Percentiles rank a stretch among this genome's conserved stretches.
Conservation (phyloP, 2,888 invertebrate genomes). For the Plagodis dolabraria region DNA sequence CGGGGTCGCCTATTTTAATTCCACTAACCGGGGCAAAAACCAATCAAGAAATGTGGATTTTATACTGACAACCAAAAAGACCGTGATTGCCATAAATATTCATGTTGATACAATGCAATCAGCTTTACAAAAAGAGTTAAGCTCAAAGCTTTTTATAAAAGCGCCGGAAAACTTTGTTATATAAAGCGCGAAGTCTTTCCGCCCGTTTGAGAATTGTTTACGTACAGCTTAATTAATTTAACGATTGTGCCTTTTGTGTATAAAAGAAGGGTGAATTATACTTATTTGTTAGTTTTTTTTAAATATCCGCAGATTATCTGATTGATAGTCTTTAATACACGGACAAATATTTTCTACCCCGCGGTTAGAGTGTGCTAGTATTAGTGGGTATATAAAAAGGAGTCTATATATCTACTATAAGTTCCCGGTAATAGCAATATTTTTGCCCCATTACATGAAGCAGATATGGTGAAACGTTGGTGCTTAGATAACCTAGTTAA, state of each 20-base stretch:
- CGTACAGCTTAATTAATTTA: conserved; percentile 26
- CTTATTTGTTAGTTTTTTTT: background rate
- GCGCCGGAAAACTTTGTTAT: conserved; percentile 32
- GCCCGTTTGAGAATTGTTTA: conserved; percentile 26
- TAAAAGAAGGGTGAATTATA: background rate
- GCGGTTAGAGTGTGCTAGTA: no score
- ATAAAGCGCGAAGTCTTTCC: conserved; percentile 26
- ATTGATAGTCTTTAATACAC: no score
- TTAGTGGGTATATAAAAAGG: no score
- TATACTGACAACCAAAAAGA: conserved; percentile 31
- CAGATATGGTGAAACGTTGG: no score
- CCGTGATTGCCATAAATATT: conserved; percentile 41
- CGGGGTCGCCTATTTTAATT: conserved; percentile 20
- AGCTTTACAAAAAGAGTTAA: conserved; percentile 41
- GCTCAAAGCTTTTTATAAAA: conserved; percentile 36
- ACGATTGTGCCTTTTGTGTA: conserved; percentile 7
- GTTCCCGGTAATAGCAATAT: no score
- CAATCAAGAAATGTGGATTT: conserved; percentile 34
- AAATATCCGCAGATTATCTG: no score
- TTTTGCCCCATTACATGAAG: no score
- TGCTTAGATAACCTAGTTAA: no score
- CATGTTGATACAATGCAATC: conserved; percentile 41
- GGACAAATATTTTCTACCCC: no score
- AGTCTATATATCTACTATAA: no score
- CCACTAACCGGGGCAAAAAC: conserved; percentile 31